Base-by-base conservation (phyloP, 2,888 invertebrate species). In the Platypus cylindrus region DNA sequence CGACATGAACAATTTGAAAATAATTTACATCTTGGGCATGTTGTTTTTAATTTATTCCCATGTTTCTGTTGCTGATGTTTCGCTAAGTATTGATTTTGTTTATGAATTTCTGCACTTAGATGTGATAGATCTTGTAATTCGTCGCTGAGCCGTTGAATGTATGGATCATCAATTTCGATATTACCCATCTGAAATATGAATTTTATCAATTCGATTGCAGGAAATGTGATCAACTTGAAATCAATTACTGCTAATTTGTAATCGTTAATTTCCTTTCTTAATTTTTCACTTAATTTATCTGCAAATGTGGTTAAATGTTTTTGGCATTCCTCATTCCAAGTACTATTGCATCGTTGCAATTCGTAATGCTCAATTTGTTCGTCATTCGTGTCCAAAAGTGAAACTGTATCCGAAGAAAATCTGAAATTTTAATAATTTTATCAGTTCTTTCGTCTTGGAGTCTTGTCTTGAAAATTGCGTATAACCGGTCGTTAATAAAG, bases 241-340 rank as follows among this genome's bases (percentile, higher is more conserved):
- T 20, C 9, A 20, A 20, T 32, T 37, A 43, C 43, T 26, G 39
- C 42, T 11, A 45, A 33, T 62, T 61, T 44, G 63, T 73, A 56
- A 60, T 69, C 56, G 52, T 84, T 82, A 43, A 84, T 75, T 60
- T 85, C 83, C 44, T 78, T 75, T 35, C 83, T 67, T 40, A 86
- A 62, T 55, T 83, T 83, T 52, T 82, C 82, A 52, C 81, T 81
- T n/a, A 85, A 62, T 53, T 79, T 77, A 52, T 85, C 84, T 2
- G 84, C 83, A 50, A 84, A 83, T 49, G 83, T 81, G 2, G 77
- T 76, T 41, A 84, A 64, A 53, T 83, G 79, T 48, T 73, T 73
- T 42, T 71, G 68, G 44, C 75, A 73, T 43, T 77, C 75, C 47
- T 75, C 73, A 34, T 68, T 68, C 76, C 77, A 77, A 9, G 48